Evolutionary conservation across 1,140 invertebrate species (phyloP).

Genomic region (Drosophila pectinifera): DNA sequence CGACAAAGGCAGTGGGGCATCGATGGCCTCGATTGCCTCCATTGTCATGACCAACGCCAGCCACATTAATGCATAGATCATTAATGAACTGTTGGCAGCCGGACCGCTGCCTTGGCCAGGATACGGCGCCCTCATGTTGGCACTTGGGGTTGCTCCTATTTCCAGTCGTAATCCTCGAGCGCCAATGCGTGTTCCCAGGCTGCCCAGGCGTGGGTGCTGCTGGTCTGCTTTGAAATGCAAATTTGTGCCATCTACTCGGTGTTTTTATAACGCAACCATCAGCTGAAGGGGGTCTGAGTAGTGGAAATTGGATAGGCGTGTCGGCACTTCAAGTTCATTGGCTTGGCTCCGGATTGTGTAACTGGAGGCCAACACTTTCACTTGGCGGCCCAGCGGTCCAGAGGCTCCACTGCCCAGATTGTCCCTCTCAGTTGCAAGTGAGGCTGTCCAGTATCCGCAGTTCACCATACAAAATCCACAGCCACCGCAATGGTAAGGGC

Average conservation of each 20-base stretch:
- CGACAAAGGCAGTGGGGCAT: constrained; percentile 36
- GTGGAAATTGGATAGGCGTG: constrained; percentile 55
- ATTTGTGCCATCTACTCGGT: constrained; percentile 24
- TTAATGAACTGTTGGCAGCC: constrained; percentile 60
- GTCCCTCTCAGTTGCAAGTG: constrained; percentile 22
- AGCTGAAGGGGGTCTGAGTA: background rate
- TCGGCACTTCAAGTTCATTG: constrained; percentile 65
- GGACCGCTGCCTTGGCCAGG: constrained; percentile 9
- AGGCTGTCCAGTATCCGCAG: constrained; percentile 7
- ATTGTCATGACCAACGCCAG: constrained; percentile 63
- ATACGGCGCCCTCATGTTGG: constrained; percentile 29
- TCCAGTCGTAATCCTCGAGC: constrained; percentile 22
- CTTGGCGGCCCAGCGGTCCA: constrained; percentile 15
- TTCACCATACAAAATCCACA: constrained; percentile 11
- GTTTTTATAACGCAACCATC: constrained; percentile 59
- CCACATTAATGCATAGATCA: constrained; percentile 70
- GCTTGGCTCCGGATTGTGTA: constrained; percentile 48
- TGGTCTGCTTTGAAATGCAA: constrained; percentile 50
- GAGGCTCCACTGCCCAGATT: constrained; percentile 17
- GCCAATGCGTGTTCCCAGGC: constrained; percentile 14
- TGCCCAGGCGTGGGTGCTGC: constrained; percentile 23
- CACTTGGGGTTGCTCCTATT: constrained; percentile 11
- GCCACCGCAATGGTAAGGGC: constrained; percentile 17
- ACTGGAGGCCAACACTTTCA: constrained; percentile 64
- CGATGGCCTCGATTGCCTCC: constrained; percentile 54